Conservation (phyloP, 2,888 invertebrate genomes). For the Tuta absoluta region DNA sequence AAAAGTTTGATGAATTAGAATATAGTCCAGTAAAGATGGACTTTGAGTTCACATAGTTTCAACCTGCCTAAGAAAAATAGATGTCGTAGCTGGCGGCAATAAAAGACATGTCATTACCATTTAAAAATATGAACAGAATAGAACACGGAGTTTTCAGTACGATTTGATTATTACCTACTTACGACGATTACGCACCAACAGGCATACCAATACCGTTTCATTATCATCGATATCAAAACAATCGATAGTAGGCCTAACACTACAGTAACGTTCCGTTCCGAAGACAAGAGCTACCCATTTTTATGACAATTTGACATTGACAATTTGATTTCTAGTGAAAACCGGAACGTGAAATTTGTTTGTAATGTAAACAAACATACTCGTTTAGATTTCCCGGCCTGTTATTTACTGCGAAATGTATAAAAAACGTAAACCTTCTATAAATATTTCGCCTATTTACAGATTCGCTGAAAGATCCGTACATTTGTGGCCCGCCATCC, state of each 20-base stretch:
- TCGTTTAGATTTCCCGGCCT: not conserved
- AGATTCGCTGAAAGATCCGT: conserved; percentile 88
- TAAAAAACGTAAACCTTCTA: not conserved
- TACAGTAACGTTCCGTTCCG: not conserved
- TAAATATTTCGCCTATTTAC: conserved; percentile 45
- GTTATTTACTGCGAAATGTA: not conserved
- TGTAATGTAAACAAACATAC: conserved; percentile 6
- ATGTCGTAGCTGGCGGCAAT: too few species aligned
- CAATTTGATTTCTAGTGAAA: not conserved
- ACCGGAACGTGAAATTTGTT: conserved; percentile 9
- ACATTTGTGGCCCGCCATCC: conserved; percentile 86
- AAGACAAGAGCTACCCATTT: not conserved
- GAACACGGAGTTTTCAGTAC: too few species aligned
- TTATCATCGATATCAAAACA: not conserved
- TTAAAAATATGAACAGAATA: too few species aligned
- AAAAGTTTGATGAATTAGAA: too few species aligned
- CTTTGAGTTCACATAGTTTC: too few species aligned
- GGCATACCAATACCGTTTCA: too few species aligned
- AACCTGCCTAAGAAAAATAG: too few species aligned
- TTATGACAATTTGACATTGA: not conserved
- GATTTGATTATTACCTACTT: too few species aligned
- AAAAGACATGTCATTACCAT: too few species aligned
- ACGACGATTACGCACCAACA: too few species aligned
- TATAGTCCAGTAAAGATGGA: too few species aligned
- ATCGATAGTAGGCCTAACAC: not conserved